Evolutionary conservation across 2,113 vertebrate genomes (phyloP).

Genomic region (Apaloderma vittatum): DNA sequence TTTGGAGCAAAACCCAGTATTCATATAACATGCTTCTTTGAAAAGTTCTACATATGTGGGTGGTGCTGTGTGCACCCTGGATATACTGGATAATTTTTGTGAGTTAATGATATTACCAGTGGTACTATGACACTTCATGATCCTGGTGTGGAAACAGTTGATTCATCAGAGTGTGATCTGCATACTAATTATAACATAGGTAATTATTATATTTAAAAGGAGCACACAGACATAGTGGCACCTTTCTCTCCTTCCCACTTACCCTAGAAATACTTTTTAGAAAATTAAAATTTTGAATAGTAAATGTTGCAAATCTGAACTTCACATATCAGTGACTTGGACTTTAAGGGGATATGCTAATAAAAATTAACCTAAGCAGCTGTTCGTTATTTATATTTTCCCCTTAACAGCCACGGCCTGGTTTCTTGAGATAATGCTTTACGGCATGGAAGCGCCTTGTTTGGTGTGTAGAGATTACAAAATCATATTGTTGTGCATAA

Average conservation of each 20-base stretch:
- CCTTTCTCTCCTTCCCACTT: not conserved
- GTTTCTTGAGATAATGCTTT: conserved; percentile 10
- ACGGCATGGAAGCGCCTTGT: not conserved
- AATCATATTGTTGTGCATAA: not conserved
- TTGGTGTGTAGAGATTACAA: not conserved
- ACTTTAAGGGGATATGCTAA: not conserved
- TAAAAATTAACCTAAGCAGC: not conserved
- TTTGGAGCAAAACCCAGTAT: not conserved
- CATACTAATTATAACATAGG: conserved; percentile 1
- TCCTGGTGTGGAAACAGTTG: conserved; percentile 14
- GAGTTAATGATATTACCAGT: not conserved
- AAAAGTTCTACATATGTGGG: not conserved
- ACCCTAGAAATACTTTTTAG: not conserved
- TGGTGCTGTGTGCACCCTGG: not conserved
- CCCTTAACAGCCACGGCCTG: not conserved
- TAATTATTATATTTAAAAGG: conserved; percentile 35
- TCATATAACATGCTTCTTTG: not conserved
- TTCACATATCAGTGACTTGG: not conserved
- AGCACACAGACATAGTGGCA: not conserved
- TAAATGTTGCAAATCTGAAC: not conserved
- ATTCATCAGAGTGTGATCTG: conserved; percentile 15
- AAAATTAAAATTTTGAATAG: not conserved
- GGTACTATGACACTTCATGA: not conserved
- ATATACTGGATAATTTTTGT: not conserved
- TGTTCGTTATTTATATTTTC: not conserved